phyloP scores from a whole-genome alignment of 2,888 invertebrate genomes.

The Adineta ricciae region DNA sequence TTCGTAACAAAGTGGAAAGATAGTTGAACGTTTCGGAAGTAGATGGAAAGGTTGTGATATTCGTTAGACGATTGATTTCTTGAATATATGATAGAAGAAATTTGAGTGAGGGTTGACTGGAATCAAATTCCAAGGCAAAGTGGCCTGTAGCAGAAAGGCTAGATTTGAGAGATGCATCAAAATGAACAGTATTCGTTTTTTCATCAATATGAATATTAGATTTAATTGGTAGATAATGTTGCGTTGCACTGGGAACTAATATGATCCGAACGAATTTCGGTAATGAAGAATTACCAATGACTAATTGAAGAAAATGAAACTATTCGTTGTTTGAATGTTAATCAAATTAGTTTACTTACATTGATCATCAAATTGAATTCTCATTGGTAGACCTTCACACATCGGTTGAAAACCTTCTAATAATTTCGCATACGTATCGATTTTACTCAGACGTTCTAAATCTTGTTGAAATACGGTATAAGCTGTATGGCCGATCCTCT shows the following conservation, averaged over 20 bases:
- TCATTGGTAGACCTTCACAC: constrained; percentile 8
- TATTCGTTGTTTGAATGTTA: no score
- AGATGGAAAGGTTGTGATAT: background rate
- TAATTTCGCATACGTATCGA: background rate
- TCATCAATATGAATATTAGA: background rate
- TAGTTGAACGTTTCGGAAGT: background rate
- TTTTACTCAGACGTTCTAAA: background rate
- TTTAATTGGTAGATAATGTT: background rate
- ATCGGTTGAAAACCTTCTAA: background rate
- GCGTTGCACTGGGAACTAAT: background rate
- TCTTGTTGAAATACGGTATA: background rate
- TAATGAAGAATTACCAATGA: background rate
- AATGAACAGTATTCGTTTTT: background rate
- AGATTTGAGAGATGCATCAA: background rate
- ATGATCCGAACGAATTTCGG: background rate
- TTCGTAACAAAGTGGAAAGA: background rate
- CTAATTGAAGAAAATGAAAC: background rate
- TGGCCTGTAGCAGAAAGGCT: background rate
- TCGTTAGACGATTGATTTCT: background rate
- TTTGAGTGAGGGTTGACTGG: background rate
- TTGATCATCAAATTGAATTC: background rate
- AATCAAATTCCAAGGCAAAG: background rate
- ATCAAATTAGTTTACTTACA: background rate
- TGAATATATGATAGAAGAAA: background rate
- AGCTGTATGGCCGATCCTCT: background rate